Base-by-base conservation (phyloP, 2,113 vertebrate species). In the Trogon melanurus region DNA sequence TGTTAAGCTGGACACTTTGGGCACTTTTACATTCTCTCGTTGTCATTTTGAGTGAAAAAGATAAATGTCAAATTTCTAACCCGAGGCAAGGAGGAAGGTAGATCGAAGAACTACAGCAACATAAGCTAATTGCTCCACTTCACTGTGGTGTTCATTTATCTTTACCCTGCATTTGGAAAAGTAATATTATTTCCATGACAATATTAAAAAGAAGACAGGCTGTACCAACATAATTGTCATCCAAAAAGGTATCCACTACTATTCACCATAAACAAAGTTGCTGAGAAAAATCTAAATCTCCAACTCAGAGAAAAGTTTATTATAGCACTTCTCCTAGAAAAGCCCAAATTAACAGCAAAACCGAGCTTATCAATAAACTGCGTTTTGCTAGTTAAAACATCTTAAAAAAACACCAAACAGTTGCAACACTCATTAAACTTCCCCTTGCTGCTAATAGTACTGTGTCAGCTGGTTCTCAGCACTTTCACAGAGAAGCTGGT, bases 371-470 rank as follows among this genome's bases (percentile, higher is more conserved):
- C 51, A 74, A 80, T 14, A 32, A 48, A 38, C 27, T 32, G 22
- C 25, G 11, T 54, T 73, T 36, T 69, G 50, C 8, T 48, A 73
- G 30, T 20, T 85, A 38, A 75, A 95, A 81, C 12, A 16, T 90
- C 76, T 65, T 1, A n/a, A 71, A 78, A 72, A 64, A 11, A 11
- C 41, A 41, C 41, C 41, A 41, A 84, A 4, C 16, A 69, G 34
- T 95, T 95, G 88, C 96, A 95, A 93, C 67, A 94, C 13, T 23
- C 57, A 29, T 20, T 51, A 51, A 86, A 97, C 96, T 97, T 97
- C 96, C 95, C 10, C 89, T 80, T 91, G 76, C 5, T 84, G 72
- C 48, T 64, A 71, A 36, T 34, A n/a, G 48, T 25, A 66, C 22
- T n/a, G 34, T 23, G 83, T 85, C 83, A 94, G 94, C 95, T 89